Conservation (phyloP, 2,797 vertebrate genomes). For the Apogon talboti region DNA sequence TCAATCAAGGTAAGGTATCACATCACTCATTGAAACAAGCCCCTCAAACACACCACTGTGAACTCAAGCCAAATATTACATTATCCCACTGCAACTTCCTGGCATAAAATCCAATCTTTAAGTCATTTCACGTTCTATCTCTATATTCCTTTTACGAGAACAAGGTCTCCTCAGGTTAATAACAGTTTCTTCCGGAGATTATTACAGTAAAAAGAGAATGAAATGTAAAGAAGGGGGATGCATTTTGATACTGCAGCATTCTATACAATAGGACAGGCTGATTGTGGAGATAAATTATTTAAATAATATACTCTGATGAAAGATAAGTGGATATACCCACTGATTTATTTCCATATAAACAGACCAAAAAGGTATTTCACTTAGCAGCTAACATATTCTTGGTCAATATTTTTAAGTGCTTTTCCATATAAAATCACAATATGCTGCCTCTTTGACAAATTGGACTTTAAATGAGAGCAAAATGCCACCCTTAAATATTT, state of each 20-base stretch:
- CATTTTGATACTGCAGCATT: constrained; percentile 57
- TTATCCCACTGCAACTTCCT: constrained; percentile 49
- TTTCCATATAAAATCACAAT: background rate
- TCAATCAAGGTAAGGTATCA: constrained; percentile 41
- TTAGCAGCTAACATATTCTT: background rate
- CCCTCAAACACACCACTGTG: constrained; percentile 3
- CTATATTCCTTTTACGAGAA: constrained; percentile 67
- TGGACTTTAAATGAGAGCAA: background rate
- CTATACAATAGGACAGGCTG: constrained; percentile 10
- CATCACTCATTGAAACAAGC: constrained; percentile 38
- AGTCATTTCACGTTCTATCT: constrained; percentile 55
- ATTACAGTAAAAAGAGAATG: constrained; percentile 57
- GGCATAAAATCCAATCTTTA: constrained; percentile 61
- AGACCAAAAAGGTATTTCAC: background rate
- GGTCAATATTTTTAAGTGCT: background rate
- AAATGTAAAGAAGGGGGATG: constrained; percentile 62
- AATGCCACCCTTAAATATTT: background rate
- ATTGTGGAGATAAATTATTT: constrained; percentile 48
- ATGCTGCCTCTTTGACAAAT: background rate
- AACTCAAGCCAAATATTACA: constrained; percentile 58
- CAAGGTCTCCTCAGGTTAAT: constrained; percentile 63
- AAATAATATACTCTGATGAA: constrained; percentile 38
- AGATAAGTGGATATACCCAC: background rate
- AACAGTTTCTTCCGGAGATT: constrained; percentile 60
- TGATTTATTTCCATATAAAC: background rate